A percentile compares a stretch with the other conserved stretches of the same genome.
These are phyloP conservation scores for Clarias gariepinus DNA, from an alignment of 2,113 vertebrate genomes.

Conservation along the genomic window DNA sequence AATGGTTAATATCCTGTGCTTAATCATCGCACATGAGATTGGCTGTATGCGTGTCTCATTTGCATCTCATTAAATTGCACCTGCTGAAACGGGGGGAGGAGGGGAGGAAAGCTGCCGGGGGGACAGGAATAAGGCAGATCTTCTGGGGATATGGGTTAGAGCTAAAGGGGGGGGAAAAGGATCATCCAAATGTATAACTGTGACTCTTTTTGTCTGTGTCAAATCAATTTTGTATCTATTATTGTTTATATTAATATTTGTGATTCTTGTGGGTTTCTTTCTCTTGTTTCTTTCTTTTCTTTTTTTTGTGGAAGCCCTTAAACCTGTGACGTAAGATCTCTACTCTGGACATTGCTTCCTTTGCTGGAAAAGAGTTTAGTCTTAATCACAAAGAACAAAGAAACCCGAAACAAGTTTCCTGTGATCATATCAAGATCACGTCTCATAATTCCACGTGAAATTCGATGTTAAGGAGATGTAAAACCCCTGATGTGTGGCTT, in stretches of 20 bases:
- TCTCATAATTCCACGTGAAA: constrained; percentile 9
- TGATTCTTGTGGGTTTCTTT: neutral
- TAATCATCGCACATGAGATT: constrained; percentile 88
- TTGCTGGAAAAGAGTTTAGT: neutral
- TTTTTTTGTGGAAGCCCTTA: too few species aligned
- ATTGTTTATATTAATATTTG: too few species aligned
- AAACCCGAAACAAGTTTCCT: neutral
- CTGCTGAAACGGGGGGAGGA: constrained; percentile 48
- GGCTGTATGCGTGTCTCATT: constrained; percentile 91
- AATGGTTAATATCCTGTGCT: constrained; percentile 85
- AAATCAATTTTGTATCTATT: neutral
- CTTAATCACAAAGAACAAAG: neutral
- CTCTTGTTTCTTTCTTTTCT: neutral
- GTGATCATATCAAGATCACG: neutral
- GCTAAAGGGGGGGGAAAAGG: neutral
- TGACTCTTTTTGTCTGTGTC: neutral
- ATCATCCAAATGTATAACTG: constrained; percentile 10
- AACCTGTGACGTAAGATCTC: neutral
- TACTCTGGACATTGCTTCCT: neutral
- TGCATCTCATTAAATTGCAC: constrained; percentile 86
- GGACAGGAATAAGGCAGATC: constrained; percentile 41
- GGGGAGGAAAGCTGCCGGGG: constrained; percentile 35
- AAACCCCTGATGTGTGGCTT: constrained; percentile 50
- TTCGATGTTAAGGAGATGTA: constrained; percentile 67
- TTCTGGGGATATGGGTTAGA: constrained; percentile 3